Conservation (phyloP, 2,888 invertebrate genomes). For the Saturnia japonica region DNA sequence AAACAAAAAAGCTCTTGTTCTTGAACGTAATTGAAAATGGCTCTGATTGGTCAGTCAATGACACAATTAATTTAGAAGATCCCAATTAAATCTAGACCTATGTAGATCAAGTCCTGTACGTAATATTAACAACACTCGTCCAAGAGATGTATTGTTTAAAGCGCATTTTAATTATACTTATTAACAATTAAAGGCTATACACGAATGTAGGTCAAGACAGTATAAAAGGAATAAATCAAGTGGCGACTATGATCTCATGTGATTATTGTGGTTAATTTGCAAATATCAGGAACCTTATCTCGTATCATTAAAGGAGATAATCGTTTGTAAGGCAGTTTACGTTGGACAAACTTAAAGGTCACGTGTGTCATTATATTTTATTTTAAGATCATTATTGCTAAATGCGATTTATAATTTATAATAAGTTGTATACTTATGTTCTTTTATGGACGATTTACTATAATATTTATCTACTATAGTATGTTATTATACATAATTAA, state of each 20-base stretch:
- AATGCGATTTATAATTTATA: slow-evolving; percentile 38
- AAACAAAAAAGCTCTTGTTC: background rate
- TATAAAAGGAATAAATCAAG: slow-evolving; percentile 80
- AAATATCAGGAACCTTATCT: slow-evolving; percentile 42
- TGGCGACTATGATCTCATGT: slow-evolving; percentile 74
- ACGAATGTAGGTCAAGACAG: slow-evolving; percentile 76
- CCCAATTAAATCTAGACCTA: background rate
- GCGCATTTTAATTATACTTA: slow-evolving; percentile 81
- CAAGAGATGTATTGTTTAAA: slow-evolving; percentile 53
- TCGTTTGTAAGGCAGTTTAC: slow-evolving; percentile 32
- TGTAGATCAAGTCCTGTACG: background rate
- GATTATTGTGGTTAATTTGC: slow-evolving; percentile 36
- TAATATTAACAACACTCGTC: slow-evolving; percentile 29
- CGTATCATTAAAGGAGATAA: slow-evolving; percentile 38
- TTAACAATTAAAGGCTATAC: slow-evolving; percentile 81
- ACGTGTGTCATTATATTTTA: slow-evolving; percentile 69
- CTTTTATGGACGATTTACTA: background rate
- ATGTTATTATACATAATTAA: background rate
- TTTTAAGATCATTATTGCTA: slow-evolving; percentile 71
- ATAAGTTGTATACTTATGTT: slow-evolving; percentile 8
- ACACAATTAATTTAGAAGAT: background rate
- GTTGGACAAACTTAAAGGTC: slow-evolving; percentile 54
- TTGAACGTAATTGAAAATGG: background rate
- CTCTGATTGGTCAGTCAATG: background rate
- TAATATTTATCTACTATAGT: background rate